Conservation (phyloP, 2,797 vertebrate genomes). For the Coracias cyanogaster region DNA sequence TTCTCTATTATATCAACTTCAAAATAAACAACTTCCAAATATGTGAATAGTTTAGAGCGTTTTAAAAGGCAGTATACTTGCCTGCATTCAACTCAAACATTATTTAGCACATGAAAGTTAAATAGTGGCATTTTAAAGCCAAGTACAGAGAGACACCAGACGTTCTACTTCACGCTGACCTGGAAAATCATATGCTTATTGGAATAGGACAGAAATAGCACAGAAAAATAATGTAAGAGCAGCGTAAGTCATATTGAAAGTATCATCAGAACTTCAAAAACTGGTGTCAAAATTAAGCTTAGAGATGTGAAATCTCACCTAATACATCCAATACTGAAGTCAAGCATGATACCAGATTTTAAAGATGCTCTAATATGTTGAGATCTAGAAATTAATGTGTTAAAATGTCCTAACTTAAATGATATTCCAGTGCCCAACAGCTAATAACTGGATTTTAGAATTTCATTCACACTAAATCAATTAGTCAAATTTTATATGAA, state of each 20-base stretch:
- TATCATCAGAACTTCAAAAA: slow-evolving; percentile 29
- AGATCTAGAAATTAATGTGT: slow-evolving; percentile 38
- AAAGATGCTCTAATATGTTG: slow-evolving; percentile 12
- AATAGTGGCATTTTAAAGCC: slow-evolving; percentile 2
- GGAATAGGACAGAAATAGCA: neutral
- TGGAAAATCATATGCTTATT: slow-evolving; percentile 34
- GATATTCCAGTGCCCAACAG: slow-evolving; percentile 17
- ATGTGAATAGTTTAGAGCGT: neutral
- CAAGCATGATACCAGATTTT: slow-evolving; percentile 16
- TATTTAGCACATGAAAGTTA: neutral
- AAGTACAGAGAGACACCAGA: slow-evolving; percentile 37
- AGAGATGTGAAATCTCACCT: slow-evolving; percentile 32
- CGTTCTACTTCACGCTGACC: neutral
- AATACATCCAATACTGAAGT: neutral
- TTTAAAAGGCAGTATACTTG: neutral
- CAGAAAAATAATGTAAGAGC: neutral
- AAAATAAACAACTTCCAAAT: neutral
- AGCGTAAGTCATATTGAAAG: neutral
- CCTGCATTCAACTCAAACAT: neutral
- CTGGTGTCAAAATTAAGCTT: neutral
- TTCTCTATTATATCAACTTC: neutral
- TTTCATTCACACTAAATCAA: slow-evolving; percentile 34
- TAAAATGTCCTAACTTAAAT: slow-evolving; percentile 8
- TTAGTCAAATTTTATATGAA: slow-evolving; percentile 53
- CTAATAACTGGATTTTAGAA: slow-evolving; percentile 33